Percentiles rank a stretch among this genome's conserved stretches.
phyloP scores from a whole-genome alignment of 2,797 vertebrate genomes.

The Sebastes jordani region DNA sequence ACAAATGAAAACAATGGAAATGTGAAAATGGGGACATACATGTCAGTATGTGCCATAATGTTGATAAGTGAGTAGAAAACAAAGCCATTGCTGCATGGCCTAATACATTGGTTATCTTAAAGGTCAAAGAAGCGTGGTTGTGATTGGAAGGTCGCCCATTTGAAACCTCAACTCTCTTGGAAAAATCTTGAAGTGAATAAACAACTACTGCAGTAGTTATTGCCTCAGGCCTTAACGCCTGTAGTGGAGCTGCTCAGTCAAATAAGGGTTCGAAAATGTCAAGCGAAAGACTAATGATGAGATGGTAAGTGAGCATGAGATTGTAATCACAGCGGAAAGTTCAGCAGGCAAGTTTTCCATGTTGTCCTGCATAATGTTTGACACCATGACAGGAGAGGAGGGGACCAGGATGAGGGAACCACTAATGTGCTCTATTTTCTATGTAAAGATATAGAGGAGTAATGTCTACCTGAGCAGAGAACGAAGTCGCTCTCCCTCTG shows the following conservation, averaged over 20 bases:
- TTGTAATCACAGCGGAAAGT: not conserved
- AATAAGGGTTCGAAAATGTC: not conserved
- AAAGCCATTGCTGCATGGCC: not conserved
- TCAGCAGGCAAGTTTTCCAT: not conserved
- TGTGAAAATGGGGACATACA: not conserved
- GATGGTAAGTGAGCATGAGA: not conserved
- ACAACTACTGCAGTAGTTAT: not conserved
- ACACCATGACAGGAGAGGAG: not conserved
- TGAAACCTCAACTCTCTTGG: conserved; percentile 3
- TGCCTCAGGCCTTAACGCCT: conserved; percentile 6
- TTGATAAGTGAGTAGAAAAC: not conserved
- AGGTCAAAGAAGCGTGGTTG: not conserved
- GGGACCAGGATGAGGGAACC: not conserved
- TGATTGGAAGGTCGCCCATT: not conserved
- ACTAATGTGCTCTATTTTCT: not conserved
- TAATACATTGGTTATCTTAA: not conserved
- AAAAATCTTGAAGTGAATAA: conserved; percentile 39
- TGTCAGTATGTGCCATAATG: not conserved
- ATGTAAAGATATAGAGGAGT: no score
- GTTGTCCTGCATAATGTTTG: not conserved
- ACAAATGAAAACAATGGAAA: not conserved
- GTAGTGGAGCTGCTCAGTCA: not conserved
- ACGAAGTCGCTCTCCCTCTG: no score
- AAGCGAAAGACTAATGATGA: not conserved
- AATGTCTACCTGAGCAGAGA: no score